Base-by-base conservation (phyloP, 35 echinoderm and acorn worm genomes). In the Anneissia japonica region DNA sequence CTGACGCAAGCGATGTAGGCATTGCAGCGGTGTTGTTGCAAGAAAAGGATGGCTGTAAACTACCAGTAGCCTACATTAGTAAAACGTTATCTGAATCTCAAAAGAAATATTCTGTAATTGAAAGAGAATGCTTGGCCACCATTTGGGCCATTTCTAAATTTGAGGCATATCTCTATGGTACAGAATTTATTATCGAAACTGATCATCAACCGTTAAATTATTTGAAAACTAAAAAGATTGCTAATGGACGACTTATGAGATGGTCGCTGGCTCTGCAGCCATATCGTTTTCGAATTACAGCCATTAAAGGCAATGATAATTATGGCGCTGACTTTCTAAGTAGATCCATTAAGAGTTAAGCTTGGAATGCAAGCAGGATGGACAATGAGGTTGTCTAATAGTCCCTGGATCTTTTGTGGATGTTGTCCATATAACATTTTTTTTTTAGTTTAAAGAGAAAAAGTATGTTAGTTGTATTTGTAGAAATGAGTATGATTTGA, bases 1-100 rank as follows among this genome's bases (percentile, higher is more conserved):
- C 85, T 11, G 85, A 92, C 46, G 90, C 90, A 13, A 79, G 73
- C n/a, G 78, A 91, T n/a, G 35, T 36, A 17, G 89, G 84, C 16
- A 31, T 91, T 16, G 89, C 72, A 34, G 83, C 88, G 28, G 74
- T 90, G 9, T 35, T 90, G 30, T 29, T 90, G 35, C 89, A 90
- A 77, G 89, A 77, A 33, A 9, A 35, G 0, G 75, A 46, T 0
- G 87, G 36, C 0, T 23, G 0, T 21, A 84, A 75, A 75, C 75
- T 85, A 31, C 79, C 87, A 35, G 37, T 89, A 23, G 81, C 56
- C 1, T 89, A 84, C n/a, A 81, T 81, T 3, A 89, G 81, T 84
- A 35, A 35, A 0, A 89, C 84, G 36, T 37, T 89, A 10, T 28
- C 2, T 19, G 36, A 3, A 23, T 26, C 32, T 5, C 21, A 88